A percentile compares a stretch with the other conserved stretches of the same genome.
Conservation (phyloP, 1,140 invertebrate genomes). For the Drosophila ogumai region DNA sequence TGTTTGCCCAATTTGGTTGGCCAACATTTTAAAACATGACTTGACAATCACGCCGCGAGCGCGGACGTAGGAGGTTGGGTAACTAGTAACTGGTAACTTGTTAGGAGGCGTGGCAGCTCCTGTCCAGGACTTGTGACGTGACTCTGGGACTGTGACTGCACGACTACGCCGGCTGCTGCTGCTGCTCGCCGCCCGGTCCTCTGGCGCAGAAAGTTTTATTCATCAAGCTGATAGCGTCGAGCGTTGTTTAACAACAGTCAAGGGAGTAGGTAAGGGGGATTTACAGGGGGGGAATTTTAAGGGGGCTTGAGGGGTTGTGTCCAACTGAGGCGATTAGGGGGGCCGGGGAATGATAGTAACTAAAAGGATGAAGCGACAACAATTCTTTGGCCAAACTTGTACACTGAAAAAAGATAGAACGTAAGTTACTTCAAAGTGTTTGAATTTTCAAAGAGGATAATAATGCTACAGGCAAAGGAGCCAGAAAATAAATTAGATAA, state of each 20-base stretch:
- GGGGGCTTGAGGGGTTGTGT: background rate
- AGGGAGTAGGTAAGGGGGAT: background rate
- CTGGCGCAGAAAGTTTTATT: slow-evolving; percentile 67
- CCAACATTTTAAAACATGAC: slow-evolving; percentile 80
- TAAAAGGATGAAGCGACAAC: slow-evolving; percentile 47
- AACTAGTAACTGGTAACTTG: slow-evolving; percentile 36
- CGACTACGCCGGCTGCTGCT: slow-evolving; percentile 44
- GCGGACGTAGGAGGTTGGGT: background rate
- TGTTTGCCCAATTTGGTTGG: slow-evolving; percentile 82
- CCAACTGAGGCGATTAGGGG: background rate
- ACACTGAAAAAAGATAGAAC: slow-evolving; percentile 4
- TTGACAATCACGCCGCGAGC: slow-evolving; percentile 74
- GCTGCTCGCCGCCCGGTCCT: background rate
- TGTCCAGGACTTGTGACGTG: slow-evolving; percentile 36
- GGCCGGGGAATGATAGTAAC: background rate
- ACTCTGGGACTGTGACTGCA: slow-evolving; percentile 5
- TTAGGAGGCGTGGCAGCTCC: slow-evolving; percentile 41
- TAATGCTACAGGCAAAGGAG: too few relatives aligned
- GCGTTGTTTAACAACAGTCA: slow-evolving; percentile 67
- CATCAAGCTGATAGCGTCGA: slow-evolving; percentile 76
- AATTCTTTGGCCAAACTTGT: slow-evolving; percentile 29
- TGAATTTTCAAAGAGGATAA: background rate
- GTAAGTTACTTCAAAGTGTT: background rate
- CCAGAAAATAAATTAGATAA: too few relatives aligned
- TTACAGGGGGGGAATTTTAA: too few relatives aligned